phyloP scores from a whole-genome alignment of 1,140 invertebrate species.

The Drosophila nigromelanica region DNA sequence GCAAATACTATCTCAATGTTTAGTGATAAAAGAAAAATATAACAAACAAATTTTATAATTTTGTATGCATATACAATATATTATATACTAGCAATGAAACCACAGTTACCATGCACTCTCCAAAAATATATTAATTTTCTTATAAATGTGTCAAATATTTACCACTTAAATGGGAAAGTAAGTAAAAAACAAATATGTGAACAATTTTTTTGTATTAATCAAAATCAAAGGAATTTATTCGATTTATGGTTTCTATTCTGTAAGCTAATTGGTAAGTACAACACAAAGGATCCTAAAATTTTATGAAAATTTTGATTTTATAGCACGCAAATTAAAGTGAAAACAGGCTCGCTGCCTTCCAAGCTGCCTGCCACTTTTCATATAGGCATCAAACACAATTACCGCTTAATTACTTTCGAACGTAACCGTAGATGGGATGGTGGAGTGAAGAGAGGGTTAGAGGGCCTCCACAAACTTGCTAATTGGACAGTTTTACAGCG shows the following conservation, averaged over 20 bases:
- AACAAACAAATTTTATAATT: too few species aligned
- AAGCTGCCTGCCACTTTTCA: not conserved
- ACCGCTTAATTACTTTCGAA: conserved; percentile 56
- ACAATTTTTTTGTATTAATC: too few species aligned
- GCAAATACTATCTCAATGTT: not conserved
- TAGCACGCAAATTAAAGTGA: not conserved
- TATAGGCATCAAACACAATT: conserved; percentile 52
- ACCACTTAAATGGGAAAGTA: too few species aligned
- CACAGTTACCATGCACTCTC: too few species aligned
- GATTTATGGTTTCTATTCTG: not conserved
- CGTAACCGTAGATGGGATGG: conserved; percentile 22
- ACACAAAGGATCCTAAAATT: too few species aligned
- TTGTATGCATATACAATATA: too few species aligned
- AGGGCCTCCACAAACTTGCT: conserved; percentile 42
- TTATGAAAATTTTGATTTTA: not conserved
- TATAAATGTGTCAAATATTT: too few species aligned
- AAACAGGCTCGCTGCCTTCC: not conserved
- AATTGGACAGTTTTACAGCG: conserved; percentile 53
- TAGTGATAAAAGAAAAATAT: not conserved
- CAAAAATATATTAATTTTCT: too few species aligned
- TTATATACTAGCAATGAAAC: too few species aligned
- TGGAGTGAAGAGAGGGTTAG: not conserved
- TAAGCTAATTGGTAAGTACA: too few species aligned
- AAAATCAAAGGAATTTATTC: not conserved
- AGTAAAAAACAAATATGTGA: too few species aligned